phyloP scores from a whole-genome alignment of 2,888 invertebrate species.

The Heliconius erato region DNA sequence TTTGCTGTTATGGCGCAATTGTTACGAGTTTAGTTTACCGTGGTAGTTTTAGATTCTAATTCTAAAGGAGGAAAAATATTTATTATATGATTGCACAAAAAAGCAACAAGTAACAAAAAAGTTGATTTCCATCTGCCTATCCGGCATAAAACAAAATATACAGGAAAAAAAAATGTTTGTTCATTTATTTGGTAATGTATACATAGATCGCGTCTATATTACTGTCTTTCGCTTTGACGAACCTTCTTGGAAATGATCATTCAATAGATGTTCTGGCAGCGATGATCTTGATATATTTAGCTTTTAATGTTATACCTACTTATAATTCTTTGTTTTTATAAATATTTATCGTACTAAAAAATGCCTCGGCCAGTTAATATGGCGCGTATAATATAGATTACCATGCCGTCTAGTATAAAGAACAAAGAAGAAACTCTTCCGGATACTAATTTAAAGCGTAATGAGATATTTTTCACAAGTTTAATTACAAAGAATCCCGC shows the following conservation, averaged over 20 bases:
- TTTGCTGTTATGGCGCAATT: background rate
- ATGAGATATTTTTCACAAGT: constrained; percentile 56
- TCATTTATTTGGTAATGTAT: background rate
- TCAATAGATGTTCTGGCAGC: background rate
- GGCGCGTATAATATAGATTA: background rate
- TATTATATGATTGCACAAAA: too few relatives aligned
- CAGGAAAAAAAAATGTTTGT: background rate
- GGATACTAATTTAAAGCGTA: constrained; percentile 54
- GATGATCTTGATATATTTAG: background rate
- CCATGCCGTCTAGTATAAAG: constrained; percentile 44
- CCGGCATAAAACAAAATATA: background rate
- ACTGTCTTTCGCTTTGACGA: background rate
- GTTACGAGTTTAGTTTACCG: background rate
- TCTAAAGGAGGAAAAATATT: background rate
- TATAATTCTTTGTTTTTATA: background rate
- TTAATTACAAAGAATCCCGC: constrained; percentile 56
- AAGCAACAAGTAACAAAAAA: background rate
- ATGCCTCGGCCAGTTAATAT: background rate
- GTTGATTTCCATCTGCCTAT: background rate
- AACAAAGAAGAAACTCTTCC: constrained; percentile 57
- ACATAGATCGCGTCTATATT: background rate
- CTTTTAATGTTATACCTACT: background rate
- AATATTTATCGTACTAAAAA: background rate
- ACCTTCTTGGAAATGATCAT: background rate
- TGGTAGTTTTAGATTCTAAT: background rate